These are phyloP conservation scores for Phoenicopterus ruber DNA, from an alignment of 2,113 vertebrate genomes.

Conservation along the genomic window DNA sequence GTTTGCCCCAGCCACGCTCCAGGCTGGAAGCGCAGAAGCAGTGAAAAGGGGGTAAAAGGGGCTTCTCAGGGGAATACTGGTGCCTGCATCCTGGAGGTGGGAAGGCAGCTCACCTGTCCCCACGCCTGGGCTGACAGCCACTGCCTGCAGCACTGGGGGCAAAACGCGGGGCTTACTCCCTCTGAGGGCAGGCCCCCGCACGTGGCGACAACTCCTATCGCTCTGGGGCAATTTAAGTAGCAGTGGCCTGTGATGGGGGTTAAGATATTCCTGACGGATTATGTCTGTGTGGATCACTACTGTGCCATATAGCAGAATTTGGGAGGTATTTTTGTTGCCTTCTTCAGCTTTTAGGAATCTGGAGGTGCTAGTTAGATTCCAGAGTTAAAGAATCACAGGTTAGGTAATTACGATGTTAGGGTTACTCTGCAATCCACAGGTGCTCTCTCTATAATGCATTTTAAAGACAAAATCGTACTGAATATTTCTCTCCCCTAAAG, in stretches of 20 bases:
- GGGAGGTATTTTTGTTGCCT: not conserved
- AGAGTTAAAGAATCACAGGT: not conserved
- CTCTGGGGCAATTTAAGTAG: not conserved
- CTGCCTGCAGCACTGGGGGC: not conserved
- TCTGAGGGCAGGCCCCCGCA: not conserved
- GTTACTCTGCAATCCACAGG: not conserved
- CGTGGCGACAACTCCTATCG: accelerated
- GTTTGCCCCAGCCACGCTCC: not conserved
- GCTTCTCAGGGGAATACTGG: not conserved
- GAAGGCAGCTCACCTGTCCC: not conserved
- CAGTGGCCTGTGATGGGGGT: no score
- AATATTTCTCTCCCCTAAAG: not conserved
- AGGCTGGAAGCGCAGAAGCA: not conserved
- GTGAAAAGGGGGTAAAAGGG: not conserved
- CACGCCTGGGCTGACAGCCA: accelerated
- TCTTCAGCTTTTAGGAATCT: not conserved
- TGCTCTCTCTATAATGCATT: not conserved
- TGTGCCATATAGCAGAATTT: not conserved
- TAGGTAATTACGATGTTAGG: not conserved
- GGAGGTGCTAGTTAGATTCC: not conserved
- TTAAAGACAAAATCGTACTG: not conserved
- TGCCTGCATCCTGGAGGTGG: not conserved
- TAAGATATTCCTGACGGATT: not conserved
- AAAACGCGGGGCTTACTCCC: accelerated
- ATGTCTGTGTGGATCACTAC: not conserved